Evolutionary conservation across 2,113 vertebrate genomes (phyloP).

Genomic region (Peucedramus taeniatus): DNA sequence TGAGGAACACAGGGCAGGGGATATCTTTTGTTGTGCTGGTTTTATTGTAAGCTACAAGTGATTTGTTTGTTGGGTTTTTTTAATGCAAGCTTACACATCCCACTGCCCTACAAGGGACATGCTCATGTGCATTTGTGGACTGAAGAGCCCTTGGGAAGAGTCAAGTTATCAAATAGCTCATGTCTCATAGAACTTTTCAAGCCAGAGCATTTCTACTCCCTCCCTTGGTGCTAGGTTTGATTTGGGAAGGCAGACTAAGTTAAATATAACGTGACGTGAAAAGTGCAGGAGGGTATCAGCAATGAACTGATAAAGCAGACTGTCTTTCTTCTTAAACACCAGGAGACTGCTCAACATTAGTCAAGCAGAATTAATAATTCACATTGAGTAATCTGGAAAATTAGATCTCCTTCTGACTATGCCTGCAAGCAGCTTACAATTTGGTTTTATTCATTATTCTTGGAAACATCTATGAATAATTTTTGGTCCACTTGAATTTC

Average conservation of each 20-base stretch:
- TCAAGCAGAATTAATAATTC: constrained; percentile 46
- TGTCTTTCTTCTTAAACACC: not conserved
- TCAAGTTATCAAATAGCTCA: not conserved
- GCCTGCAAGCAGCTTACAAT: constrained; percentile 29
- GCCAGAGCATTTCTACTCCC: not conserved
- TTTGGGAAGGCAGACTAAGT: not conserved
- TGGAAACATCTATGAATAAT: constrained; percentile 37
- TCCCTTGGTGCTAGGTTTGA: not conserved
- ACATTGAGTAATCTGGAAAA: constrained; percentile 49
- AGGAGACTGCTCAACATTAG: not conserved
- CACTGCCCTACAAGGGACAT: accelerated
- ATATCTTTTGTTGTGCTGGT: not conserved
- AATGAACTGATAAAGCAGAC: not conserved
- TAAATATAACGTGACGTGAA: not conserved
- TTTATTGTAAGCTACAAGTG: not conserved
- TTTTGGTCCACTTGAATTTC: constrained; percentile 21
- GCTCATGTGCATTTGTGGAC: not conserved
- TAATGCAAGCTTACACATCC: not conserved
- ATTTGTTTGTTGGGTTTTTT: not conserved
- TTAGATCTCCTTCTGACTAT: constrained; percentile 10
- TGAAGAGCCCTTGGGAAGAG: not conserved
- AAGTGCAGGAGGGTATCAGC: not conserved
- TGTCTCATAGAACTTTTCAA: not conserved
- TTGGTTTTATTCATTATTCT: constrained; percentile 35
- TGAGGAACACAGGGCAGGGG: accelerated